These are phyloP conservation scores for Aphrocallistes beatrix DNA, from an alignment of 37 sponge, comb jelly and placozoan genomes.

Conservation along the genomic window DNA sequence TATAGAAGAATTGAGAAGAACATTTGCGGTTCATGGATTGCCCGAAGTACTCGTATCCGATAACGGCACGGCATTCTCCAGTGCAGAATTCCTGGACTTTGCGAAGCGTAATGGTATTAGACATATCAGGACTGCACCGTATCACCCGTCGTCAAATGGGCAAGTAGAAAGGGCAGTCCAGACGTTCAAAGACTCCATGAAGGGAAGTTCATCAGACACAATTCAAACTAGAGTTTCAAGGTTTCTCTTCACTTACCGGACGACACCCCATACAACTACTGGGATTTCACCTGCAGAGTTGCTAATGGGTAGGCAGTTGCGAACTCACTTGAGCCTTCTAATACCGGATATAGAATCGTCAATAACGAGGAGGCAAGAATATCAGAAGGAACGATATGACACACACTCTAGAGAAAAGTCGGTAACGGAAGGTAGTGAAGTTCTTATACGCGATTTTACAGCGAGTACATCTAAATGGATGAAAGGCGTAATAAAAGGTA, in stretches of 20 bases:
- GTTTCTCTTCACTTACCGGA: constrained; percentile 22
- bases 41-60: too few species aligned
- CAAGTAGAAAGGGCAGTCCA: constrained; percentile 18
- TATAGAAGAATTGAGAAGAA: too few species aligned
- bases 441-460: constrained; percentile 20
- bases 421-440: neutral
- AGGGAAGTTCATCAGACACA: neutral
- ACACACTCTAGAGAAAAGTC: neutral
- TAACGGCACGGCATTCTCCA: too few species aligned
- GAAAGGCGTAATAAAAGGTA: neutral
- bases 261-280: constrained; percentile 20
- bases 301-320: neutral
- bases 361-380: neutral
- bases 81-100: too few species aligned
- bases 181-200: constrained; percentile 22
- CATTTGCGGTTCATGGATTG: too few species aligned
- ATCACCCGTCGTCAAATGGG: constrained; percentile 21
- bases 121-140: neutral
- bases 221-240: neutral
- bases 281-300: neutral
- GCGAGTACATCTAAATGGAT: neutral
- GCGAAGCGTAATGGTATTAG: too few species aligned
- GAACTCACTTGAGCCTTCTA: neutral
- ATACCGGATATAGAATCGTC: neutral
- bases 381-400: neutral